Conservation (phyloP, 2,113 vertebrate genomes). For the Euleptes europaea region DNA sequence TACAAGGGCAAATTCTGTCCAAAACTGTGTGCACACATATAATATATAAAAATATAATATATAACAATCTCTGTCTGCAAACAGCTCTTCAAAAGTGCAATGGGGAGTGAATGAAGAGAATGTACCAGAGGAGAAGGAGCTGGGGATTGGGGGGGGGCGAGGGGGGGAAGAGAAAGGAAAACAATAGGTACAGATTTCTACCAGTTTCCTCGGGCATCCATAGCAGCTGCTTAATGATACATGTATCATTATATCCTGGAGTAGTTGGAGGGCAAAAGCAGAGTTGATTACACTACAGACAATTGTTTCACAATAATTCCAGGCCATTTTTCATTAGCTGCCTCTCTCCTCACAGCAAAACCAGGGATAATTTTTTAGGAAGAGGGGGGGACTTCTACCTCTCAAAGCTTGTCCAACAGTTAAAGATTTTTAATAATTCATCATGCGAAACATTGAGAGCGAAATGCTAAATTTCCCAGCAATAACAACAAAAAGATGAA, state of each 20-base stretch:
- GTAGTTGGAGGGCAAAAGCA: slow-evolving; percentile 88
- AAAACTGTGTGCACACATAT: not conserved
- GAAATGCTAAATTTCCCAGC: slow-evolving; percentile 75
- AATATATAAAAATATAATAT: not conserved
- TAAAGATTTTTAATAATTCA: slow-evolving; percentile 87
- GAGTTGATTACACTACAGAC: slow-evolving; percentile 91
- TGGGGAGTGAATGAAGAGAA: slow-evolving; percentile 60
- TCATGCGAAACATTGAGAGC: slow-evolving; percentile 79
- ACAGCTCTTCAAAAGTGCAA: slow-evolving; percentile 57
- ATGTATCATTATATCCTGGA: slow-evolving; percentile 87
- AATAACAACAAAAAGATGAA: slow-evolving; percentile 75
- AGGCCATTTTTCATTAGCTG: slow-evolving; percentile 86
- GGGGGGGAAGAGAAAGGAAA: slow-evolving; percentile 69
- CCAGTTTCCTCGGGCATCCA: slow-evolving; percentile 82
- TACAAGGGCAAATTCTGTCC: slow-evolving; percentile 16
- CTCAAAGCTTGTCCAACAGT: slow-evolving; percentile 78
- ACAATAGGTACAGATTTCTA: slow-evolving; percentile 84
- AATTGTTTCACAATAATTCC: slow-evolving; percentile 89
- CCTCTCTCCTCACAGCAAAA: slow-evolving; percentile 84
- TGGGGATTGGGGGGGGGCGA: not conserved
- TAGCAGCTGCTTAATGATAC: slow-evolving; percentile 88
- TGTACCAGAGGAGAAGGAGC: slow-evolving; percentile 63
- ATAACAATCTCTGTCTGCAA: slow-evolving; percentile 21
- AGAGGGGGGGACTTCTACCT: slow-evolving; percentile 67
- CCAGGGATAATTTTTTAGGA: slow-evolving; percentile 79